Percentiles rank a stretch among this genome's conserved stretches.
These are phyloP conservation scores for Lepus townsendii DNA, from an alignment of 2,797 vertebrate genomes.

Conservation along the genomic window DNA sequence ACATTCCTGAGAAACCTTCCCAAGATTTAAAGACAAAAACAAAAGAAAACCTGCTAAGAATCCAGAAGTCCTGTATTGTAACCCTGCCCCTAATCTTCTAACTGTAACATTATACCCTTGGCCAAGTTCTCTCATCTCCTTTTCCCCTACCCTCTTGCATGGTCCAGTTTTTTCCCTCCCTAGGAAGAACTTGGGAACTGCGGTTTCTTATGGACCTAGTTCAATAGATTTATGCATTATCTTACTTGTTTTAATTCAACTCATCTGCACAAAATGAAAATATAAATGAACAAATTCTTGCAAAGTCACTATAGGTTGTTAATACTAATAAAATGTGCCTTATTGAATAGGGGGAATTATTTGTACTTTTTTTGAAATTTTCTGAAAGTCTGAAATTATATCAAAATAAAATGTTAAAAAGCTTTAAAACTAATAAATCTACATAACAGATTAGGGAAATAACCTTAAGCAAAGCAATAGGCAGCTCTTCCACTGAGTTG, in stretches of 20 bases:
- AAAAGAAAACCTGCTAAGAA: background rate
- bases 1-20: background rate
- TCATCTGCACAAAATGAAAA: background rate
- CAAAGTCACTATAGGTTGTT: background rate
- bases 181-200: background rate
- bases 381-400: background rate
- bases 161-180: too few species aligned
- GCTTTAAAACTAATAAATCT: background rate
- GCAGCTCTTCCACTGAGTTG: background rate
- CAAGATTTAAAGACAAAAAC: slow-evolving; percentile 3
- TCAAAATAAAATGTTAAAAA: background rate
- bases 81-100: background rate
- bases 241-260: background rate
- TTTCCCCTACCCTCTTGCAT: too few species aligned
- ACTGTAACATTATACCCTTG: too few species aligned
- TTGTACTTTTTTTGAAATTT: background rate
- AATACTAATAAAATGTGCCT: background rate
- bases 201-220: background rate
- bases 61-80: slow-evolving; percentile 28
- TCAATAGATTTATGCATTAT: background rate
- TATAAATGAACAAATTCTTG: background rate
- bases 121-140: too few species aligned
- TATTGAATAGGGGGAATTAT: background rate
- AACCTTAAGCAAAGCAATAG: background rate
- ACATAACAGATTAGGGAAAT: background rate